phyloP scores from a whole-genome alignment of 2,113 vertebrate species.

The Coturnix japonica region DNA sequence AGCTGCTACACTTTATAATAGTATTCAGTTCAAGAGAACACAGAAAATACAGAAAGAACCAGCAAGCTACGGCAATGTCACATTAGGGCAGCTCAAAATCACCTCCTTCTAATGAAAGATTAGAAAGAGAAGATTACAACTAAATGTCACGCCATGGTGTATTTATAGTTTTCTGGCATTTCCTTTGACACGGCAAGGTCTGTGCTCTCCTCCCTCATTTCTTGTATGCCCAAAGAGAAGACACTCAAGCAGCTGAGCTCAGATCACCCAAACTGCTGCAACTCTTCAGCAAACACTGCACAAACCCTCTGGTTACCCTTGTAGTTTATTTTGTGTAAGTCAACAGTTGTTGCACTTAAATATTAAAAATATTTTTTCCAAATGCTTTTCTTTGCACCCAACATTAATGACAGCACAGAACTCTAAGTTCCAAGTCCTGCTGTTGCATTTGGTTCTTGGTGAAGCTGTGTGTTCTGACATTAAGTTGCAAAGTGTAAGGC shows the following conservation, averaged over 20 bases:
- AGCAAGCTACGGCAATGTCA: background rate
- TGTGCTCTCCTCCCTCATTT: background rate
- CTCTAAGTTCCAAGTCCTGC: background rate
- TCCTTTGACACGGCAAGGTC: background rate
- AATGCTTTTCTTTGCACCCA: background rate
- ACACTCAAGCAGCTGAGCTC: background rate
- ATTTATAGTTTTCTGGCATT: constrained; percentile 53
- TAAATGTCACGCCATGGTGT: background rate
- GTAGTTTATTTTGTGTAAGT: background rate
- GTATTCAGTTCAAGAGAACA: background rate
- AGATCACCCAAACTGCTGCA: background rate
- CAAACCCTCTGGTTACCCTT: background rate
- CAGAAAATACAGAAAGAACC: background rate
- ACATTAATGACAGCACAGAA: background rate
- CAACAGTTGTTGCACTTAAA: background rate
- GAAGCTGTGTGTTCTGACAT: background rate
- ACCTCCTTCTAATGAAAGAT: constrained; percentile 18
- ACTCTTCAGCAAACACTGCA: background rate
- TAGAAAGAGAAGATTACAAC: constrained; percentile 16
- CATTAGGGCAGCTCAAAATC: constrained; percentile 44
- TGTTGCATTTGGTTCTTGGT: background rate
- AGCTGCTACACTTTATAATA: background rate
- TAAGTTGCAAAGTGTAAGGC: background rate
- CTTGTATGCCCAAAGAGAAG: background rate
- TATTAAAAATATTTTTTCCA: background rate